Percentiles rank a stretch among this genome's conserved stretches.
phyloP scores from a whole-genome alignment of 2,888 invertebrate genomes.

The Stenolophus ochropezus region DNA sequence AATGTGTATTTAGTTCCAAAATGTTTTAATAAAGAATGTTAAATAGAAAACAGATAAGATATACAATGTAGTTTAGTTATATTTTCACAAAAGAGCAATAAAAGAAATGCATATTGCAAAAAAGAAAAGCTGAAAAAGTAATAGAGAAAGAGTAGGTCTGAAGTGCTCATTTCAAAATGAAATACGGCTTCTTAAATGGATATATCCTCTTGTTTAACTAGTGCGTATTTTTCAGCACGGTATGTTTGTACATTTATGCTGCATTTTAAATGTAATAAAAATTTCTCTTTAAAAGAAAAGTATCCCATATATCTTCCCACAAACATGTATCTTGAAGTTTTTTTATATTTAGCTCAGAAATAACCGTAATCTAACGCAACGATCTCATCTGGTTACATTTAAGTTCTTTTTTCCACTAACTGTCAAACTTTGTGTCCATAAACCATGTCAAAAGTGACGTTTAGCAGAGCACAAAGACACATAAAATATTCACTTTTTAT shows the following conservation, averaged over 20 bases:
- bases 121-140: neutral
- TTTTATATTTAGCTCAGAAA: neutral
- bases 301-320: neutral
- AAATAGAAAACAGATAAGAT: too few relatives aligned
- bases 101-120: too few relatives aligned
- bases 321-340: neutral
- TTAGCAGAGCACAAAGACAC: neutral
- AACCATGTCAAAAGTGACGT: constrained; percentile 45
- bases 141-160: neutral
- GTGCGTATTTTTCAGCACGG: neutral
- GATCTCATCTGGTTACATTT: constrained; percentile 27
- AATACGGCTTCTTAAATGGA: neutral
- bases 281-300: neutral
- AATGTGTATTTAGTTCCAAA: too few relatives aligned
- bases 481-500: constrained; percentile 44
- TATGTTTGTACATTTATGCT: neutral
- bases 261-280: neutral
- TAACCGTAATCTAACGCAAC: constrained; percentile 4
- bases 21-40: too few relatives aligned
- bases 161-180: neutral
- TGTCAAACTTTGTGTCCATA: constrained; percentile 36
- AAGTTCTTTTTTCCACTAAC: constrained; percentile 12
- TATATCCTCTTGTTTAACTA: neutral
- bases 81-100: too few relatives aligned
- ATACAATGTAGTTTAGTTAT: too few relatives aligned